Evolutionary conservation across 2,888 invertebrate genomes (phyloP).

Genomic region (Escarpia spicata): DNA sequence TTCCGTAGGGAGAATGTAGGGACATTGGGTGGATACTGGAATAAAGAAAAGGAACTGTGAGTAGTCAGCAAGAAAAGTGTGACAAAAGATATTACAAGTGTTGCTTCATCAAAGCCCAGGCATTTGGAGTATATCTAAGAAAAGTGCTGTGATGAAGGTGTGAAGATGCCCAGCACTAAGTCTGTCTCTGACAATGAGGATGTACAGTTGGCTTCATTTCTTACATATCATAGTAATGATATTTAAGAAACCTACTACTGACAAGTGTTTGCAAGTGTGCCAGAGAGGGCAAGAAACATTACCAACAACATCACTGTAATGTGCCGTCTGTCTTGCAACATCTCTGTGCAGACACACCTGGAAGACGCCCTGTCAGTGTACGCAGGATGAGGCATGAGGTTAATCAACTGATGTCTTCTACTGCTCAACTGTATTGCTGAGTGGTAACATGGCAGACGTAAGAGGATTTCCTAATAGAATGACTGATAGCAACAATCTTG

Average conservation of each 20-base stretch:
- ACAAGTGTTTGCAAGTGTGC: too few relatives aligned
- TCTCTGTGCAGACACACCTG: background rate
- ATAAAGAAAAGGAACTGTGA: background rate
- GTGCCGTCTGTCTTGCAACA: background rate
- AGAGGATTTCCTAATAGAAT: background rate
- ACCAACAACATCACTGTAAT: background rate
- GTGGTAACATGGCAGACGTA: background rate
- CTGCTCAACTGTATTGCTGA: background rate
- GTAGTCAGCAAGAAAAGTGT: background rate
- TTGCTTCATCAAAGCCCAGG: background rate
- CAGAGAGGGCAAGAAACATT: too few relatives aligned
- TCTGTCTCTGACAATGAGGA: background rate
- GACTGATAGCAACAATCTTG: background rate
- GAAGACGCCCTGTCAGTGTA: background rate
- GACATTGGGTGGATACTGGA: background rate
- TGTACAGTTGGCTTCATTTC: background rate
- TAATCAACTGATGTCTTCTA: conserved; percentile 10
- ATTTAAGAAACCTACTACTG: too few relatives aligned
- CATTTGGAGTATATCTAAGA: background rate
- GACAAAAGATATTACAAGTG: background rate
- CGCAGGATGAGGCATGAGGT: background rate
- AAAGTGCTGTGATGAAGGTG: background rate
- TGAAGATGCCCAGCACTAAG: background rate
- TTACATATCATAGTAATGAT: too few relatives aligned
- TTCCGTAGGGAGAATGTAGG: background rate